Percentiles rank a stretch among this genome's conserved stretches.
Conservation (phyloP, 2,888 invertebrate genomes). For the Nezara viridula region DNA sequence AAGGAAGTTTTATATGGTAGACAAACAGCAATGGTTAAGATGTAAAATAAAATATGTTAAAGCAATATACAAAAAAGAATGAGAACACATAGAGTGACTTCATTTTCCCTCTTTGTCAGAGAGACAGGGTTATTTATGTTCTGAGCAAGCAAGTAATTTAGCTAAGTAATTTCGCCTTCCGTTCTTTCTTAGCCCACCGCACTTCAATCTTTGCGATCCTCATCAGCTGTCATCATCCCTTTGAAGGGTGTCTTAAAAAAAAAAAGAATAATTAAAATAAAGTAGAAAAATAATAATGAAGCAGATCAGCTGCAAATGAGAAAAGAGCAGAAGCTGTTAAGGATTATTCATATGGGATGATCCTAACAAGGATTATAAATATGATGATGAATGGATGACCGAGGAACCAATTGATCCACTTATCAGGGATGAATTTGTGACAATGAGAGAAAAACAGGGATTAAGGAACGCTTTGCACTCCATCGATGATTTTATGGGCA, state of each 20-base stretch:
- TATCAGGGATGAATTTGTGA: too few species aligned
- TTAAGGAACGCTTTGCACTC: too few species aligned
- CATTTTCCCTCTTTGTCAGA: background rate
- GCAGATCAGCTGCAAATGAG: too few species aligned
- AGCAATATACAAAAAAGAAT: background rate
- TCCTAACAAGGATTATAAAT: too few species aligned
- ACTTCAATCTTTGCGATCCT: background rate
- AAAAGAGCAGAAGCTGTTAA: too few species aligned
- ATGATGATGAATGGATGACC: too few species aligned
- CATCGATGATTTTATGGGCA: too few species aligned
- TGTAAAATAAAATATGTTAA: background rate
- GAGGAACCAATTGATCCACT: too few species aligned
- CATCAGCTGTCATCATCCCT: background rate
- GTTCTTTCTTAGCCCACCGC: background rate
- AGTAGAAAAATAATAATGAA: background rate
- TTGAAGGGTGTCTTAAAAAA: background rate
- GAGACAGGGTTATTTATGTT: background rate
- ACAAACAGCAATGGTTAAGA: too few species aligned
- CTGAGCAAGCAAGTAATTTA: slow-evolving; percentile 18
- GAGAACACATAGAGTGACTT: background rate
- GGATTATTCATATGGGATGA: too few species aligned
- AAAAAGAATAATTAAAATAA: background rate
- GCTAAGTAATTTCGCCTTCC: background rate
- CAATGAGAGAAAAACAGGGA: too few species aligned
- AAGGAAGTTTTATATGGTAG: too few species aligned